Evolutionary conservation across 1,140 invertebrate species (phyloP).

Genomic region (Episyrphus balteatus): DNA sequence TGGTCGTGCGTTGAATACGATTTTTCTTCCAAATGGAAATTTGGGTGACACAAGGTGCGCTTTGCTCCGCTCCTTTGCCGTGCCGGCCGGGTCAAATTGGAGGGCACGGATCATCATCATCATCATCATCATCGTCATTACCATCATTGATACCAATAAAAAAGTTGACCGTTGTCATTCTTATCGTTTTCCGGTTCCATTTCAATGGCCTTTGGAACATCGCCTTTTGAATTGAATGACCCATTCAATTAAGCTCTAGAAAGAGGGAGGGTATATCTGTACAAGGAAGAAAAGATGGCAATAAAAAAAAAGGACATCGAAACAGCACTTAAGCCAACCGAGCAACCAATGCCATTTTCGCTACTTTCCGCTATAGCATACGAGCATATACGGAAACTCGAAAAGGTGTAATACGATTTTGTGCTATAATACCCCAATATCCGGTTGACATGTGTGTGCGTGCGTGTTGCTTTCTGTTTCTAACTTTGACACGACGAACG

Average conservation of each 20-base stretch:
- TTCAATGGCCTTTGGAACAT: constrained; percentile 1
- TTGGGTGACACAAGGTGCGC: too few relatives aligned
- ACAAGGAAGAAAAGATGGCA: constrained; percentile 4
- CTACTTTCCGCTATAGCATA: constrained; percentile 1
- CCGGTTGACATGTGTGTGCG: not conserved
- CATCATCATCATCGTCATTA: too few relatives aligned
- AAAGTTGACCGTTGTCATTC: not conserved
- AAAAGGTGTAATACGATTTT: constrained; percentile 37
- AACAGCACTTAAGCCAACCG: not conserved
- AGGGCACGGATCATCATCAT: too few relatives aligned
- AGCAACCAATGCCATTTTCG: constrained; percentile 5
- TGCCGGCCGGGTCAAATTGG: too few relatives aligned
- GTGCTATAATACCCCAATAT: constrained; percentile 28
- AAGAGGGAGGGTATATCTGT: not conserved
- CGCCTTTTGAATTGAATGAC: constrained; percentile 11
- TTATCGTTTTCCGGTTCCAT: not conserved
- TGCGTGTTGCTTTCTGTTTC: not conserved
- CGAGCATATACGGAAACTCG: not conserved
- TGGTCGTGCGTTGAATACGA: too few relatives aligned
- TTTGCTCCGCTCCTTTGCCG: too few relatives aligned
- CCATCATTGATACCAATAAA: not conserved
- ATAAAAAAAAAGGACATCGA: constrained; percentile 2
- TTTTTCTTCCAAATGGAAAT: too few relatives aligned
- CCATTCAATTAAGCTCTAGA: constrained; percentile 33
- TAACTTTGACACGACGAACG: constrained; percentile 1